phyloP scores from a whole-genome alignment of 1,140 invertebrate species.

The Anadara kagoshimensis region DNA sequence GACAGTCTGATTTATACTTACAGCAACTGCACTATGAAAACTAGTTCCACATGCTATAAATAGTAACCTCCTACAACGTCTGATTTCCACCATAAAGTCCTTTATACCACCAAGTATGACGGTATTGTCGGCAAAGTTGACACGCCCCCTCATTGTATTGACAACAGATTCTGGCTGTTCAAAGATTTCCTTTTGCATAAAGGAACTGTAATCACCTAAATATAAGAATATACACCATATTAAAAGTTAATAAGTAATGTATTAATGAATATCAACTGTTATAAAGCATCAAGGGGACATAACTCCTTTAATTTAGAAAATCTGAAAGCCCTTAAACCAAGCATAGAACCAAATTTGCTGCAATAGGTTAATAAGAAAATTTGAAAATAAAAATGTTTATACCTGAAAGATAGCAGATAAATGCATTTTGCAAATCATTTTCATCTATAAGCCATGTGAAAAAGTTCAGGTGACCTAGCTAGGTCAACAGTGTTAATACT shows the following conservation, averaged over 20 bases:
- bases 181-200: slow-evolving; percentile 99
- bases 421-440: no score
- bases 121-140: slow-evolving; percentile 83
- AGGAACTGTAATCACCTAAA: slow-evolving; percentile 93
- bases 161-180: slow-evolving; percentile 99
- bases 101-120: slow-evolving; percentile 88
- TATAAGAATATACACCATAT: not conserved
- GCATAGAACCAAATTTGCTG: no score
- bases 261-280: not conserved
- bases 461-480: no score
- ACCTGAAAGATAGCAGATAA: no score
- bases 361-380: no score
- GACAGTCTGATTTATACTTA: slow-evolving; percentile 60
- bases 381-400: no score
- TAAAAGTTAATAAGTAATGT: not conserved
- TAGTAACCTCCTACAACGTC: slow-evolving; percentile 95
- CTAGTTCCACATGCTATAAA: slow-evolving; percentile 99
- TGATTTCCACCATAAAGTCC: slow-evolving; percentile 98
- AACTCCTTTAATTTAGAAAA: no score
- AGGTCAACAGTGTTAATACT: no score
- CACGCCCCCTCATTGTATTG: slow-evolving; percentile 98
- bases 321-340: no score
- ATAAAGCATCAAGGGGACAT: not conserved
- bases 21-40: slow-evolving; percentile 97
- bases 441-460: no score